Evolutionary conservation across 2,888 invertebrate genomes (phyloP), one percentile per base, ranked within the genome.

Genomic region (Rhogogaster chlorosoma): DNA sequence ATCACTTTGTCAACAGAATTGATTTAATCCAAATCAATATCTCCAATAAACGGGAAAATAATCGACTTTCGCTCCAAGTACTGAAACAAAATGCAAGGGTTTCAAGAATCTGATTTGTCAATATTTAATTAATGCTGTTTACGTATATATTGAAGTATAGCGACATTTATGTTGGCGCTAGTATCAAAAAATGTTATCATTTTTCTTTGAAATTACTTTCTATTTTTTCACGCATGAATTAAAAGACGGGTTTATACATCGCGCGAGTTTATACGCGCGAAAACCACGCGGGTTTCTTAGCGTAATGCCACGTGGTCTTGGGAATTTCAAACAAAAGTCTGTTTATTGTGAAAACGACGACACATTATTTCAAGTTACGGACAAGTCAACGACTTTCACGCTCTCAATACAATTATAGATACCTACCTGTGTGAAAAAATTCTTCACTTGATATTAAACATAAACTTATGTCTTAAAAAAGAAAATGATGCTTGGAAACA

Each of bases 301-400:
- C 32, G 12, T 32, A 12, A 67, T 32, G 18, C 32, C 67, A 67
- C 67, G 32, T 42, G 77, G 77, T 77, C 49, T 77, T 53, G 77
- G 32, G 77, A 53, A 77, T 77, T 77, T 45, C 53, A 77, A 77
- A 77, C 49, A 77, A 53, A 32, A 29, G 49, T 26, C 9, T 77
- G 77, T 77, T 73, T 73, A 73, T 42, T 42, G 15, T 26, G 36
- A 18, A 70, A 2, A 15, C 38, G 29, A 22, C 29, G 42, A 42
- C 22, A 26, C 42, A 22, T 42, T n/a, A 32, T 36, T 70, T 15
- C 36, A n/a, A 70, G n/a, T 36, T 73, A 73, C 22, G 29, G 5
- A n/a, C 42, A 15, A 73, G 12, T 38, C 71, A 42, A n/a, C 22
- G 42, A 73, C 22, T 73, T 73, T 73, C 12, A 73, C 42, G 42